phyloP scores from a whole-genome alignment of 2,113 vertebrate genomes.

The Ornithorhynchus anatinus region DNA sequence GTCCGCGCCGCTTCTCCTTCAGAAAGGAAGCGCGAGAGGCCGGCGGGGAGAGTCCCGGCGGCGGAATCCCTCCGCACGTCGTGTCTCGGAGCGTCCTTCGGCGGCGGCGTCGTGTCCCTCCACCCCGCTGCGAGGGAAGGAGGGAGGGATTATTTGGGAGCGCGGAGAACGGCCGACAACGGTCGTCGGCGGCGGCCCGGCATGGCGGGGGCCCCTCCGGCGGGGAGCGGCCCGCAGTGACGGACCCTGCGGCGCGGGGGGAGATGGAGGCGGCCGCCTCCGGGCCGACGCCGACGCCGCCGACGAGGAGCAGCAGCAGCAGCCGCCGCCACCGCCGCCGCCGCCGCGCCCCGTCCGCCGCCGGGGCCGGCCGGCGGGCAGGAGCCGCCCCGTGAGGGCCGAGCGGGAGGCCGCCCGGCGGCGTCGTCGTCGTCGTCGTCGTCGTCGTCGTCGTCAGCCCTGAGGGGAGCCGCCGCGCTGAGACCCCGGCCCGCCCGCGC shows the following conservation, averaged over 20 bases:
- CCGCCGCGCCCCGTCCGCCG: conserved; percentile 44
- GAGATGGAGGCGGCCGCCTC: conserved; percentile 62
- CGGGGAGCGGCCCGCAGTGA: conserved; percentile 57
- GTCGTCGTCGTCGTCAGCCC: conserved; percentile 20
- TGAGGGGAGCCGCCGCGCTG: neutral
- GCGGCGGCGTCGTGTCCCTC: conserved; percentile 36
- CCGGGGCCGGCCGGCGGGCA: conserved; percentile 52
- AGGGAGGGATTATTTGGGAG: too few relatives aligned
- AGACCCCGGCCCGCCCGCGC: conserved; percentile 5
- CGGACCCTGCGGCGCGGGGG: conserved; percentile 58
- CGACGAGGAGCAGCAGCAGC: conserved; percentile 38
- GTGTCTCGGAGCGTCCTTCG: neutral
- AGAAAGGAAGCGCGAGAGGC: neutral
- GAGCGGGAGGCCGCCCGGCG: conserved; percentile 45
- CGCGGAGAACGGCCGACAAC: neutral
- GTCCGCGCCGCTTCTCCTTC: neutral
- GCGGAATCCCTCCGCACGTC: neutral
- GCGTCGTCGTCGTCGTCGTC: conserved; percentile 35
- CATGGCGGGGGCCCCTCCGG: conserved; percentile 43
- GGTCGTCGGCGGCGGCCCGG: neutral
- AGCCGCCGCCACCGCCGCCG: conserved; percentile 45
- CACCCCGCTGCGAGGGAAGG: conserved; percentile 20
- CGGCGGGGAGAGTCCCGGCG: neutral
- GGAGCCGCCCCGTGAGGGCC: conserved; percentile 65
- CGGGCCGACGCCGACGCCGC: conserved; percentile 55